Evolutionary conservation across 2,797 vertebrate species (phyloP).

Genomic region (Knipowitschia caucasica): DNA sequence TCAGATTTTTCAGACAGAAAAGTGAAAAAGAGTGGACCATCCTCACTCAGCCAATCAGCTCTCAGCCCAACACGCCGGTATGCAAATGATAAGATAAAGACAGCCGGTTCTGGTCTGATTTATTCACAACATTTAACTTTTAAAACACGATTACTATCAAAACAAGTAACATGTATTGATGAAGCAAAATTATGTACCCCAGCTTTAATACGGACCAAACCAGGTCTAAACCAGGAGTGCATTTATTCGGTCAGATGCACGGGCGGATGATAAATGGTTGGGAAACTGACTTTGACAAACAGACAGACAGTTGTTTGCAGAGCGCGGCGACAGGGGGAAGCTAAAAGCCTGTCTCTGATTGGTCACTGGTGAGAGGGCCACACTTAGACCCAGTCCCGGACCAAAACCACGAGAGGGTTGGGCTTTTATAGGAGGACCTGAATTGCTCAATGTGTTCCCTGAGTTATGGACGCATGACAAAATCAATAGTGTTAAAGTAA

Average conservation of each 20-base stretch:
- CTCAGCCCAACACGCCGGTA: no score
- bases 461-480: constrained; percentile 49
- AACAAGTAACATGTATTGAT: not conserved
- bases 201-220: not conserved
- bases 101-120: no score
- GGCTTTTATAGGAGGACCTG: constrained; percentile 65
- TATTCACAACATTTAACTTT: no score
- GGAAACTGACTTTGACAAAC: constrained; percentile 78
- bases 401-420: constrained; percentile 21
- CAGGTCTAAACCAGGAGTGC: not conserved
- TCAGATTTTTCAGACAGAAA: no score
- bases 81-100: no score
- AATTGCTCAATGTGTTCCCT: constrained; percentile 73
- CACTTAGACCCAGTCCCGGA: constrained; percentile 10
- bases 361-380: constrained; percentile 69
- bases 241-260: not conserved
- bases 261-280: constrained; percentile 76
- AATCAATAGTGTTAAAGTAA: constrained; percentile 43
- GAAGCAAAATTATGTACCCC: not conserved
- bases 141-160: no score
- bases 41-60: no score
- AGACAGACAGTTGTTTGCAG: constrained; percentile 78
- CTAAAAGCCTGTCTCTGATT: constrained; percentile 81
- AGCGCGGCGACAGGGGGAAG: constrained; percentile 63
- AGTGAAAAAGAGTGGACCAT: no score